Evolutionary conservation across 2,888 invertebrate genomes (phyloP), one percentile per base, ranked within the genome.

Genomic region (Aphodius granarius): DNA sequence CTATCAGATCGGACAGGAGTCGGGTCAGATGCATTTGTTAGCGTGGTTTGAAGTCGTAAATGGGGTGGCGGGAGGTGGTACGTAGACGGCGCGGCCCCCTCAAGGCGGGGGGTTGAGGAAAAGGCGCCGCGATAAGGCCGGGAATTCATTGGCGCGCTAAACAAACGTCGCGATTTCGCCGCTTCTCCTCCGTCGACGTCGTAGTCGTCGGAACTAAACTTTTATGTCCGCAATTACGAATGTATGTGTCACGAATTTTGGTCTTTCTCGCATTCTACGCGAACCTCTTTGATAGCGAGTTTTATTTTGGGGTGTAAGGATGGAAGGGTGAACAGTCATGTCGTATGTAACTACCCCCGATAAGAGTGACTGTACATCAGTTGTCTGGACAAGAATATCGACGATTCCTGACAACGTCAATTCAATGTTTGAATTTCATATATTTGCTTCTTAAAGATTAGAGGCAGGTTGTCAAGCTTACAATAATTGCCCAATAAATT

Each of bases 11-110:
- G 68, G 68, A 68, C 68, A 68, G 21, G 22, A 68, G 21, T 20
- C 68, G 68, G 68, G 68, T 68, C 68, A 68, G 68, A 68, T 68
- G 68, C 68, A 68, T 68, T 68, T 68, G 68, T 68, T 68, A 68
- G 68, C 68, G 43, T 43, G 43, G 43, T 43, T 43, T 43, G 9
- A 13, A 43, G 43, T 43, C 43, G 43, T 68, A 68, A 68, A 68
- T 19, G 68, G 68, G 68, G 18, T 16, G 68, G 22, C 20, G 18
- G 19, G n/a, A 68, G 19, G 20, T 20, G 19, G 68, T 21, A n/a
- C 68, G 43, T 43, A 43, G 43, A 43, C 43, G 43, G 43, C 43
- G 43, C n/a, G n/a, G n/a, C n/a, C 43, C 43, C 43, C 9, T 43
- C 43, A 43, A 6, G 43, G 43, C 43, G 43, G 43, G 9, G 43